A percentile compares a stretch with the other conserved stretches of the same genome.
Evolutionary conservation across 2,888 invertebrate species (phyloP).

Genomic region (Sialis lutaria): DNA sequence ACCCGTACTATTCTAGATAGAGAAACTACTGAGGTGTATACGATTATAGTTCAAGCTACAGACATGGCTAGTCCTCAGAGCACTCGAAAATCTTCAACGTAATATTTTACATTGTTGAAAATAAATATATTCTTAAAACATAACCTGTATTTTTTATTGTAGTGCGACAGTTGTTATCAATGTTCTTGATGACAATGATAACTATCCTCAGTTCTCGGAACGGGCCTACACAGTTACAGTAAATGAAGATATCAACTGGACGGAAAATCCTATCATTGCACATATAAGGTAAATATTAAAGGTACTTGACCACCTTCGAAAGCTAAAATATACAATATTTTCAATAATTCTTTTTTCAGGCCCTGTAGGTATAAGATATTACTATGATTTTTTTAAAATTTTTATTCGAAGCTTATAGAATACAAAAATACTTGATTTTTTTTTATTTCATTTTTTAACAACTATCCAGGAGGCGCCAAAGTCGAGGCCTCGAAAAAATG

Average conservation of each 20-base stretch:
- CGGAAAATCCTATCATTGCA: slow-evolving; percentile 67
- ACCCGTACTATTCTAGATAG: slow-evolving; percentile 69
- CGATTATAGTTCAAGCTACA: slow-evolving; percentile 65
- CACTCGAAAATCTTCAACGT: slow-evolving; percentile 62
- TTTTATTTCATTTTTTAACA: too few relatives aligned
- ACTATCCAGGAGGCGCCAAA: too few relatives aligned
- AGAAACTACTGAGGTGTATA: slow-evolving; percentile 74
- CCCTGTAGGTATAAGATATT: too few relatives aligned
- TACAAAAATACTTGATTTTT: too few relatives aligned
- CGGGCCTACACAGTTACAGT: slow-evolving; percentile 74
- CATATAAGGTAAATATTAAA: slow-evolving; percentile 36
- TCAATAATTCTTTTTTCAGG: slow-evolving; percentile 10
- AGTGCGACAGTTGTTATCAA: slow-evolving; percentile 66
- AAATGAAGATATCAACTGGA: slow-evolving; percentile 76
- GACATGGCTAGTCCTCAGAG: slow-evolving; percentile 69
- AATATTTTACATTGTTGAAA: slow-evolving; percentile 12
- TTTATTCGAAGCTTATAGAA: too few relatives aligned
- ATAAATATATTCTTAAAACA: not conserved
- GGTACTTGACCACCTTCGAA: not conserved
- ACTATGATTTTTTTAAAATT: too few relatives aligned
- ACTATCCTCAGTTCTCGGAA: slow-evolving; percentile 85
- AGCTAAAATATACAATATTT: slow-evolving; percentile 13
- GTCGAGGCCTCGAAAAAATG: too few relatives aligned
- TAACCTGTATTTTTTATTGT: slow-evolving; percentile 9
- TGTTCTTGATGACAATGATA: slow-evolving; percentile 80